Evolutionary conservation across 2,888 invertebrate genomes (phyloP).

Genomic region (Desoria tigrina): DNA sequence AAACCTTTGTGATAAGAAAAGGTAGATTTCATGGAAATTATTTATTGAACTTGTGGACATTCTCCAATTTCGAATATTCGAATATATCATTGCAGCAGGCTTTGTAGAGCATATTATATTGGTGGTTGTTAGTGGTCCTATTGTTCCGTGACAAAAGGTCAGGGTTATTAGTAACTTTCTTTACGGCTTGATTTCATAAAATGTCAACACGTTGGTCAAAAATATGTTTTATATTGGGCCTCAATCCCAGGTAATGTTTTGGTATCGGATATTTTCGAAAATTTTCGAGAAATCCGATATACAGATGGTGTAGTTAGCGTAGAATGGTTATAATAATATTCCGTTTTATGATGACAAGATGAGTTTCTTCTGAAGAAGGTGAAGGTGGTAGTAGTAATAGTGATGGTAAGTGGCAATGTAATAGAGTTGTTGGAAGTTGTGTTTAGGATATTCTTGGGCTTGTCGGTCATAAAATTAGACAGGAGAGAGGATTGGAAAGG

Average conservation of each 20-base stretch:
- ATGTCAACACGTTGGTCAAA: too few relatives aligned
- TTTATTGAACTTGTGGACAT: conserved; percentile 1
- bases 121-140: too few relatives aligned
- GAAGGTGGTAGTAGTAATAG: background rate
- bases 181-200: too few relatives aligned
- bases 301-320: background rate
- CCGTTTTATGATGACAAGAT: conserved; percentile 6
- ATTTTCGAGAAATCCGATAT: too few relatives aligned
- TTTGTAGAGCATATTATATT: too few relatives aligned
- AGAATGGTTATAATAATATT: background rate
- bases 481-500: background rate
- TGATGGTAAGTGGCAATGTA: background rate
- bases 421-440: background rate
- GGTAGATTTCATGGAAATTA: conserved; percentile 8
- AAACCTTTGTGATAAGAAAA: conserved; percentile 1
- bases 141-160: conserved; percentile 1
- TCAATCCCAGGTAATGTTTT: too few relatives aligned
- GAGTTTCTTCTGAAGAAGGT: background rate
- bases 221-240: too few relatives aligned
- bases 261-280: too few relatives aligned
- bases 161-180: background rate
- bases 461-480: conserved; percentile 11
- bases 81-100: too few relatives aligned
- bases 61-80: conserved; percentile 1
- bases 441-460: background rate